Evolutionary conservation across 2,888 invertebrate species (phyloP).

Genomic region (Pollenia labialis): DNA sequence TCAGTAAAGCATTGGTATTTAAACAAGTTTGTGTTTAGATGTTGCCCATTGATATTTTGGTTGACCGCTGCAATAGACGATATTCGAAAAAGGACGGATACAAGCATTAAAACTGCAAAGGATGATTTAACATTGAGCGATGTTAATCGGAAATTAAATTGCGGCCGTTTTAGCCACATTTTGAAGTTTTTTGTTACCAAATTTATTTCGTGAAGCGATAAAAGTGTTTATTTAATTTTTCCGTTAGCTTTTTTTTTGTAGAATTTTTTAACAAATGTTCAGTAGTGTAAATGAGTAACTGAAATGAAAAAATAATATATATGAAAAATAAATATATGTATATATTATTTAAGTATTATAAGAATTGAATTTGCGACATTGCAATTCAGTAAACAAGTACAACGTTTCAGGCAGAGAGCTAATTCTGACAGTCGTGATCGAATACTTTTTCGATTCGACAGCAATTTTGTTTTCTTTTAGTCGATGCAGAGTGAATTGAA

Average conservation of each 20-base stretch:
- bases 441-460: too few species aligned
- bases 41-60: constrained; percentile 16
- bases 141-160: constrained; percentile 2
- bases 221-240: too few species aligned
- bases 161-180: constrained; percentile 47
- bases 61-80: constrained; percentile 8
- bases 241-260: too few species aligned
- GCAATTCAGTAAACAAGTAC: too few species aligned
- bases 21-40: not conserved
- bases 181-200: constrained; percentile 4
- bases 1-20: constrained; percentile 52
- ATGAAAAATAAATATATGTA: too few species aligned
- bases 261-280: not conserved
- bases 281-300: not conserved
- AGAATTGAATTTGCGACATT: too few species aligned
- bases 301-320: not conserved
- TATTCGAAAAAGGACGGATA: constrained; percentile 14
- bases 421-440: too few species aligned
- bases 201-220: not conserved
- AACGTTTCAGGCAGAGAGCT: too few species aligned
- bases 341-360: too few species aligned
- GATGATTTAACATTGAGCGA: constrained; percentile 8
- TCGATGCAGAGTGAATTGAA: too few species aligned
- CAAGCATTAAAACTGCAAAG: constrained; percentile 18
- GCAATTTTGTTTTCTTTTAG: too few species aligned